A percentile compares a stretch with the other conserved stretches of the same genome.
Conservation (phyloP, 2,797 vertebrate species). For the Helostoma temminkii region DNA sequence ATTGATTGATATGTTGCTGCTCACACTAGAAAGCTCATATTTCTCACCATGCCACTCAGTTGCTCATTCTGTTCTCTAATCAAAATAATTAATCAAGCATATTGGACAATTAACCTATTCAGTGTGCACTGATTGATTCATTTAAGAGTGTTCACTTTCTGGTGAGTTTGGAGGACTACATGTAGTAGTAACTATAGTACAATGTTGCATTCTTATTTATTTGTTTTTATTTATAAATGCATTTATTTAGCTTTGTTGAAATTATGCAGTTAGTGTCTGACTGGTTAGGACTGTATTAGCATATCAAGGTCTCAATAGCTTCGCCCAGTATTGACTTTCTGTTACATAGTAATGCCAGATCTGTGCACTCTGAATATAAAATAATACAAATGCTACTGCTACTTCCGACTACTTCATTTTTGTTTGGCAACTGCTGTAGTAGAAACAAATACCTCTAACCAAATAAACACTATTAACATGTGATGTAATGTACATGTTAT, state of each 20-base stretch:
- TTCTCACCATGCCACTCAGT: slow-evolving; percentile 45
- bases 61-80: slow-evolving; percentile 54
- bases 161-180: slow-evolving; percentile 13
- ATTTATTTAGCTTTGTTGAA: no score
- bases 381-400: no score
- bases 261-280: no score
- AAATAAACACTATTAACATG: no score
- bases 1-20: slow-evolving; percentile 68
- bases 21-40: slow-evolving; percentile 52
- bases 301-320: not conserved
- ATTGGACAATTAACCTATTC: slow-evolving; percentile 79
- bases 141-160: slow-evolving; percentile 13
- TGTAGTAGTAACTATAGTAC: not conserved
- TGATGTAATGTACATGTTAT: no score
- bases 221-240: not conserved
- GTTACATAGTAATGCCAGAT: slow-evolving; percentile 4
- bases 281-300: no score
- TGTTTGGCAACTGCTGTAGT: no score
- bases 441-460: not conserved
- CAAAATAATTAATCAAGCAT: slow-evolving; percentile 63
- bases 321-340: not conserved
- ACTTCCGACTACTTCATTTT: no score
- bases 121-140: slow-evolving; percentile 64
- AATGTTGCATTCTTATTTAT: not conserved
- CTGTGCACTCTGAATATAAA: not conserved